Percentiles rank a stretch among this genome's conserved stretches.
phyloP scores from a whole-genome alignment of 35 echinoderm and acorn worm species.

The Hemicentrotus pulcherrimus region DNA sequence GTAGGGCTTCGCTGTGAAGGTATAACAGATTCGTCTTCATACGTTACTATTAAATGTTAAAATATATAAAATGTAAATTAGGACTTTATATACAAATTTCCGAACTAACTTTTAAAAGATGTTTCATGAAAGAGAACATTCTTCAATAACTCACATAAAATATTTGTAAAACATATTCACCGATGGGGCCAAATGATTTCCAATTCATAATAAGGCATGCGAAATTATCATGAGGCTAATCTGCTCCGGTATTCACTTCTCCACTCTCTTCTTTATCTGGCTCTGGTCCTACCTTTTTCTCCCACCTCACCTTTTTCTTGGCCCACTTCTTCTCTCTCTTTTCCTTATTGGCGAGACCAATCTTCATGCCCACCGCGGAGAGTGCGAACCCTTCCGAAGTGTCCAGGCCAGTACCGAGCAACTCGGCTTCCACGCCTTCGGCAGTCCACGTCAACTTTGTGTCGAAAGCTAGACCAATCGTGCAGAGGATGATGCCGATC shows the following conservation, averaged over 20 bases:
- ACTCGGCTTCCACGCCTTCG: not conserved
- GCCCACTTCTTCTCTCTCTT: slow-evolving; percentile 4
- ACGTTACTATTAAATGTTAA: too few species aligned
- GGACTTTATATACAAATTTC: too few species aligned
- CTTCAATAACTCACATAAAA: too few species aligned
- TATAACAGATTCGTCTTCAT: too few species aligned
- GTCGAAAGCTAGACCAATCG: not conserved
- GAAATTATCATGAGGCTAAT: not conserved
- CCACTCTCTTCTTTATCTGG: not conserved
- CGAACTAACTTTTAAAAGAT: too few species aligned
- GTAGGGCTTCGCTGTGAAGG: too few species aligned
- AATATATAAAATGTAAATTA: too few species aligned
- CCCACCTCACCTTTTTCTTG: not conserved
- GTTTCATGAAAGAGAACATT: too few species aligned
- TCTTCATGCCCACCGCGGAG: not conserved
- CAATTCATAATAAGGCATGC: too few species aligned
- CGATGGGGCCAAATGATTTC: too few species aligned
- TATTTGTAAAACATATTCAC: too few species aligned
- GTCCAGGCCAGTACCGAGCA: not conserved
- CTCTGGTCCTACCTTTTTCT: slow-evolving; percentile 7
- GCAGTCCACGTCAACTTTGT: not conserved
- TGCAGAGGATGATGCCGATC: not conserved
- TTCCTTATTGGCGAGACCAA: not conserved
- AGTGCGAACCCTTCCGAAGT: not conserved
- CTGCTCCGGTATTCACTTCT: not conserved